These are phyloP conservation scores for Crenichthys baileyi DNA, from an alignment of 2,797 vertebrate species.

Conservation along the genomic window DNA sequence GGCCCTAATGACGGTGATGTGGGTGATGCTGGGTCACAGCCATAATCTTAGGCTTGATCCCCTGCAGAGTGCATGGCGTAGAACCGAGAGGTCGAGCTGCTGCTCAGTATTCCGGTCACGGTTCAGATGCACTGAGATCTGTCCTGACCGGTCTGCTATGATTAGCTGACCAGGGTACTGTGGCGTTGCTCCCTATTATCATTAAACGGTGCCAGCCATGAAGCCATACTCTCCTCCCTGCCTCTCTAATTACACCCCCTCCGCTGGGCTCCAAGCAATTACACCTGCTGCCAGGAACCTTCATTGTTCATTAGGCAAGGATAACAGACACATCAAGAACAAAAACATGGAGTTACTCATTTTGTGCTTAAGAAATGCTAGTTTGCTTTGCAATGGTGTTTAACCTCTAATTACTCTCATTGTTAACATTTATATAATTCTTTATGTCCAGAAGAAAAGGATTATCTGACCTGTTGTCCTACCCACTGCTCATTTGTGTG, in stretches of 20 bases:
- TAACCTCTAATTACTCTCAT: neutral
- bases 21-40: conserved; percentile 69
- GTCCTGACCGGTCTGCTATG: conserved; percentile 72
- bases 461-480: neutral
- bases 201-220: conserved; percentile 76
- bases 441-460: conserved; percentile 1
- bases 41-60: conserved; percentile 68
- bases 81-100: conserved; percentile 58
- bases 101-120: conserved; percentile 79
- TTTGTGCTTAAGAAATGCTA: conserved; percentile 32
- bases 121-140: conserved; percentile 67
- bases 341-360: conserved; percentile 46
- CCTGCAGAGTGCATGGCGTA: conserved; percentile 60
- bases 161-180: conserved; percentile 79
- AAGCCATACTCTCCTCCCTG: conserved; percentile 75
- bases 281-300: conserved; percentile 70
- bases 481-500: neutral
- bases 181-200: conserved; percentile 77
- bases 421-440: conserved; percentile 1
- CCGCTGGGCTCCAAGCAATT: conserved; percentile 77
- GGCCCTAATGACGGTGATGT: conserved; percentile 68
- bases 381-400: neutral
- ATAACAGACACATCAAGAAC: conserved; percentile 69
- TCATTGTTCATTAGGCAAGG: conserved; percentile 76
- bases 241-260: conserved; percentile 77